These are phyloP conservation scores for Sarcoramphus papa DNA, from an alignment of 2,797 vertebrate species.

Conservation along the genomic window DNA sequence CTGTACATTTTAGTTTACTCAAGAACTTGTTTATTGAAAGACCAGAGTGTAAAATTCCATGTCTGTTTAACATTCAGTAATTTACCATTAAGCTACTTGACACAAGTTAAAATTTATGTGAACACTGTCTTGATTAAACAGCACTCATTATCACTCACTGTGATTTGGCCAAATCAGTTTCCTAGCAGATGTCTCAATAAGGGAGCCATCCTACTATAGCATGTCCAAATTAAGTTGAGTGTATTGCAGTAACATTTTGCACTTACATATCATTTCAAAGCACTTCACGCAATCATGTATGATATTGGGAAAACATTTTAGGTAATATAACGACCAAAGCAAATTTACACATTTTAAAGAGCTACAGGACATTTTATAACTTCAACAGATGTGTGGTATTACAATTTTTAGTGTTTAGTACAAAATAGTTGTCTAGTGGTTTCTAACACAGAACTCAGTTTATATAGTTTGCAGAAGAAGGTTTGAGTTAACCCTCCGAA, in stretches of 20 bases:
- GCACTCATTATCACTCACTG: neutral
- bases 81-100: constrained; percentile 31
- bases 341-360: neutral
- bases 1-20: neutral
- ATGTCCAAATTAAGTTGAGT: neutral
- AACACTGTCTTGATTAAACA: constrained; percentile 46
- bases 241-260: neutral
- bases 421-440: neutral
- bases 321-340: neutral
- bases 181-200: constrained; percentile 13
- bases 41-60: neutral
- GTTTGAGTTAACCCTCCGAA: neutral
- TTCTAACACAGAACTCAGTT: neutral
- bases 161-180: constrained; percentile 31
- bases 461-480: neutral
- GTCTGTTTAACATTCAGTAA: constrained; percentile 26
- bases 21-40: constrained; percentile 1
- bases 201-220: neutral
- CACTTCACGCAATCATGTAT: neutral
- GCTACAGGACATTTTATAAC: neutral
- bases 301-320: neutral
- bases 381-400: neutral
- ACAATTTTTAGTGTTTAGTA: neutral
- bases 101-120: constrained; percentile 44
- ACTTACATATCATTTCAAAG: neutral